Evolutionary conservation across 2,797 vertebrate genomes (phyloP).

Genomic region (Diplodus puntazzo): DNA sequence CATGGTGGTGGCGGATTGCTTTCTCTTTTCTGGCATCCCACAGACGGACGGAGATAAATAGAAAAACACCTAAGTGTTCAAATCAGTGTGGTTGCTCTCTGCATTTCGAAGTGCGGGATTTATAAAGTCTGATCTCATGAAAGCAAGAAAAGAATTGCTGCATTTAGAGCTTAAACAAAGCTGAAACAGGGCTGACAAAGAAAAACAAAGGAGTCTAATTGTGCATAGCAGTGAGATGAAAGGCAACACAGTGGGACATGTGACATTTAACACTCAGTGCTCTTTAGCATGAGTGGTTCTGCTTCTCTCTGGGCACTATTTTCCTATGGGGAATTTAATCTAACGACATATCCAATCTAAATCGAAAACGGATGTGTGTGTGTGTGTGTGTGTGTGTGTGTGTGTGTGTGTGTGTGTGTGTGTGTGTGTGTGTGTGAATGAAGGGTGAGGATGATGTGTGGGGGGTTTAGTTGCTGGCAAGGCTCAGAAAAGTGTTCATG

Average conservation of each 20-base stretch:
- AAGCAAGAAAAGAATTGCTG: background rate
- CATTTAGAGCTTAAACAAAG: background rate
- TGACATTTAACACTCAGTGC: slow-evolving; percentile 9
- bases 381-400: slow-evolving; percentile 17
- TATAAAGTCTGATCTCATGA: background rate
- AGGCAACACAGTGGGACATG: background rate
- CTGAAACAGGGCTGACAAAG: background rate
- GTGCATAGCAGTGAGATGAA: background rate
- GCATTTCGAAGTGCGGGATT: background rate
- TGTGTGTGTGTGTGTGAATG: slow-evolving; percentile 21
- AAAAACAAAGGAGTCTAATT: background rate
- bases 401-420: slow-evolving; percentile 24
- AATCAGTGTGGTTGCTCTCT: background rate
- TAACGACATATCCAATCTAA: slow-evolving; percentile 23
- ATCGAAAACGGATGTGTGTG: slow-evolving; percentile 28
- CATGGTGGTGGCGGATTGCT: background rate
- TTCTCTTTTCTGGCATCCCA: background rate
- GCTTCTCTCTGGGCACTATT: background rate
- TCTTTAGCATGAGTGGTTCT: slow-evolving; percentile 3
- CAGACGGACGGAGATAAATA: background rate
- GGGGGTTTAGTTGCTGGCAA: slow-evolving; percentile 47
- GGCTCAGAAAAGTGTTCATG: slow-evolving; percentile 60
- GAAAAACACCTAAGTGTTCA: background rate
- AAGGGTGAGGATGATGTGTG: background rate
- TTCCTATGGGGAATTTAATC: slow-evolving; percentile 19